Percentiles rank a stretch among this genome's conserved stretches.
phyloP scores from a whole-genome alignment of 2,797 vertebrate species.

The Allochrocebus solatus region DNA sequence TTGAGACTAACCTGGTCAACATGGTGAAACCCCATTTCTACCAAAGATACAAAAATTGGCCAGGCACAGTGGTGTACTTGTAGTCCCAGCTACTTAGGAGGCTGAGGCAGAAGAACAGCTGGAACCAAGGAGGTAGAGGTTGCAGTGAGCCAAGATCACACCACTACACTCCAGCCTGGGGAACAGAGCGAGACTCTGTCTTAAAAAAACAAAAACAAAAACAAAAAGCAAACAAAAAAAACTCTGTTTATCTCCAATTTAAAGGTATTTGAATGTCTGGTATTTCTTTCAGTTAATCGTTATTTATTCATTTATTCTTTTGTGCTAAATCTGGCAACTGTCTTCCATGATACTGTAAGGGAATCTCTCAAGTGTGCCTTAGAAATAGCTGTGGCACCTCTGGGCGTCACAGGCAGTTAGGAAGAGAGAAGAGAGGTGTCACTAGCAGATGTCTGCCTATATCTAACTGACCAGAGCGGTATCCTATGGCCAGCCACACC shows the following conservation, averaged over 20 bases:
- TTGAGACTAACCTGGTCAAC: neutral
- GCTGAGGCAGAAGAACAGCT: neutral
- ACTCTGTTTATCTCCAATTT: neutral
- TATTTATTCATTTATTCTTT: neutral
- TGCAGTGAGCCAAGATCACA: neutral
- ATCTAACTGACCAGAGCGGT: neutral
- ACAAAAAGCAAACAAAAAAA: no score
- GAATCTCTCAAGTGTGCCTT: neutral
- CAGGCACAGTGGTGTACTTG: neutral
- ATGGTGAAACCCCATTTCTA: neutral
- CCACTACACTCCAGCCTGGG: neutral
- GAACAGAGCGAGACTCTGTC: neutral
- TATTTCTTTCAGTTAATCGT: neutral
- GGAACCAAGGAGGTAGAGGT: neutral
- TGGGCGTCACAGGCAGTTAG: neutral
- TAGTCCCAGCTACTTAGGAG: neutral
- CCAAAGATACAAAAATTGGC: neutral
- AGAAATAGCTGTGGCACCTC: neutral
- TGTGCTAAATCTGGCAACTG: neutral
- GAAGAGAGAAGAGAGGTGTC: neutral
- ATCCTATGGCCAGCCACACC: no score
- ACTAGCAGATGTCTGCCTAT: neutral
- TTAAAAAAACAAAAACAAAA: neutral
- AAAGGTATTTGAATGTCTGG: no score
- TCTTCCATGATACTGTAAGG: neutral